These are phyloP conservation scores for Leptoteleia sp. DNA, from an alignment of 1,140 invertebrate species.

Conservation along the genomic window DNA sequence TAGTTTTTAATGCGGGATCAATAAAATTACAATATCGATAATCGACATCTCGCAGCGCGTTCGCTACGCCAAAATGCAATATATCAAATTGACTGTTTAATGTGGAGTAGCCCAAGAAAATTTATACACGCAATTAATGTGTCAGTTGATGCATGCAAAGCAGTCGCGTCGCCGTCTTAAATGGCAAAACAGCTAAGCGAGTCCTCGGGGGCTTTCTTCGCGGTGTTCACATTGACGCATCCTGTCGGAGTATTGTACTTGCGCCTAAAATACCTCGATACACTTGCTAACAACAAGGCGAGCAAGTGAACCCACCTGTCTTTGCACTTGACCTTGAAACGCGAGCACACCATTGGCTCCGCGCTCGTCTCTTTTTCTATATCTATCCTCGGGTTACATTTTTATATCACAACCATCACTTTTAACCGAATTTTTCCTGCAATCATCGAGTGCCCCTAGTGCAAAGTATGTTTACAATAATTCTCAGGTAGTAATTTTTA, in stretches of 20 bases:
- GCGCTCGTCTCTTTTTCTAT: conserved; percentile 40
- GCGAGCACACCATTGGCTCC: conserved; percentile 40
- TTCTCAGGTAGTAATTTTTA: too few relatives aligned
- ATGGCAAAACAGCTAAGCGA: conserved; percentile 1
- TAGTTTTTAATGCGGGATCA: too few relatives aligned
- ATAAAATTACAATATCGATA: too few relatives aligned
- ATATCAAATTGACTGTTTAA: too few relatives aligned
- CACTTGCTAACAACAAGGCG: conserved; percentile 34
- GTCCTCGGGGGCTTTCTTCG: conserved; percentile 10
- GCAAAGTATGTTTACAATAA: too few relatives aligned
- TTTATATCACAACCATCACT: conserved; percentile 17
- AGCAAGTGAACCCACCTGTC: conserved; percentile 52
- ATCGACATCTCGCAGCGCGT: too few relatives aligned
- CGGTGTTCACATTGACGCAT: not conserved
- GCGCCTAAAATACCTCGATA: conserved; percentile 24
- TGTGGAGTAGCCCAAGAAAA: too few relatives aligned
- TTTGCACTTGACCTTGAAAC: conserved; percentile 42
- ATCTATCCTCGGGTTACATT: conserved; percentile 37
- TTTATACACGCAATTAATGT: not conserved
- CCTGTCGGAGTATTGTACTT: not conserved
- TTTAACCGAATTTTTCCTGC: conserved; percentile 10
- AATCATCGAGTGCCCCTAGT: conserved; percentile 10
- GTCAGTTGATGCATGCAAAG: conserved; percentile 16
- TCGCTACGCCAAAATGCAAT: too few relatives aligned
- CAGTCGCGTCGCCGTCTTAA: not conserved